Percentiles rank a stretch among this genome's conserved stretches.
These are phyloP conservation scores for Ameiurus melas DNA, from an alignment of 2,113 vertebrate species.

Conservation along the genomic window DNA sequence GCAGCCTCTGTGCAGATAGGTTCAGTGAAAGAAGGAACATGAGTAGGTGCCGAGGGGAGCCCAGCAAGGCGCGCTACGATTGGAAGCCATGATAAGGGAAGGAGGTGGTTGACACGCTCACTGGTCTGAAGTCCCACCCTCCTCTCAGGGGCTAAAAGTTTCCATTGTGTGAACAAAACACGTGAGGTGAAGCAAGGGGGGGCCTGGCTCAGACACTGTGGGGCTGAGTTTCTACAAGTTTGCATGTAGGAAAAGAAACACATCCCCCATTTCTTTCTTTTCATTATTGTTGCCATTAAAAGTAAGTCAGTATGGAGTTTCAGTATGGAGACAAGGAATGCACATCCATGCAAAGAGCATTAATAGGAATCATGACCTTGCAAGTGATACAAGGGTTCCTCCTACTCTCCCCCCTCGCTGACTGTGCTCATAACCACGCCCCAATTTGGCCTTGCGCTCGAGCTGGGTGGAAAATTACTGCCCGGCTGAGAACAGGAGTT, in stretches of 20 bases:
- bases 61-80: slow-evolving; percentile 63
- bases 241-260: slow-evolving; percentile 3
- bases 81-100: slow-evolving; percentile 66
- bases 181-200: slow-evolving; percentile 65
- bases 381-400: slow-evolving; percentile 50
- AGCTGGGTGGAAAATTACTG: slow-evolving; percentile 74
- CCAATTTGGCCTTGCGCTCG: slow-evolving; percentile 49
- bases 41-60: slow-evolving; percentile 46
- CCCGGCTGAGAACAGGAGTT: slow-evolving; percentile 60
- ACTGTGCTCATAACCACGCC: slow-evolving; percentile 59
- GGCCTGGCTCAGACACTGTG: slow-evolving; percentile 59
- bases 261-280: background rate
- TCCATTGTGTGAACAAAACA: slow-evolving; percentile 76
- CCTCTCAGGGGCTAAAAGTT: slow-evolving; percentile 74
- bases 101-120: slow-evolving; percentile 53
- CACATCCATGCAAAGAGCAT: slow-evolving; percentile 14
- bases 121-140: slow-evolving; percentile 64
- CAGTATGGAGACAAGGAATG: background rate
- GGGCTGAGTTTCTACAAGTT: slow-evolving; percentile 52
- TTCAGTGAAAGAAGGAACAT: slow-evolving; percentile 46
- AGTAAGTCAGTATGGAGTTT: background rate
- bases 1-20: slow-evolving; percentile 36
- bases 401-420: slow-evolving; percentile 44
- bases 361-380: slow-evolving; percentile 35
- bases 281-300: background rate